These are phyloP conservation scores for Urocynchramus pylzowi DNA, from an alignment of 2,113 vertebrate genomes.

Conservation along the genomic window DNA sequence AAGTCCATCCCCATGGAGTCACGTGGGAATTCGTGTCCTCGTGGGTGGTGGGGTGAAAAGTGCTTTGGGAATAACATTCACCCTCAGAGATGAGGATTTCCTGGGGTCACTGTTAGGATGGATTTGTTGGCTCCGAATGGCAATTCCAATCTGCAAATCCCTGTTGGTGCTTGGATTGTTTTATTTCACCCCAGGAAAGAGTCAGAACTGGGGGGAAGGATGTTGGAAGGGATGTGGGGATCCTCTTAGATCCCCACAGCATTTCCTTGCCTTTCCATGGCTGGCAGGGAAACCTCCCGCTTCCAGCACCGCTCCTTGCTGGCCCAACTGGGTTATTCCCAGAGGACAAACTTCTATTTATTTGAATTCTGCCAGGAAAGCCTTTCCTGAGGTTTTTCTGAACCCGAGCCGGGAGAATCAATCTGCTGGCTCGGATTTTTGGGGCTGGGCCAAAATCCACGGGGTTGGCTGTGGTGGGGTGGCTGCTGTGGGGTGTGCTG, in stretches of 20 bases:
- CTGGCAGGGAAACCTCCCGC: fast-evolving
- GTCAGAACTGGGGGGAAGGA: not conserved
- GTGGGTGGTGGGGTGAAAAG: not conserved
- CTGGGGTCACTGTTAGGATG: not conserved
- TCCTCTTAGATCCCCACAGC: fast-evolving
- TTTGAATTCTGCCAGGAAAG: not conserved
- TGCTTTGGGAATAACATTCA: not conserved
- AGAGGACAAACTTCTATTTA: not conserved
- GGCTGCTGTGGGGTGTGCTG: fast-evolving
- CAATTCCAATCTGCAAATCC: not conserved
- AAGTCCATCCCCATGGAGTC: not conserved
- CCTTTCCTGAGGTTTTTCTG: not conserved
- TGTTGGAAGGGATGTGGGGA: not conserved
- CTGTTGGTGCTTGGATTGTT: not conserved
- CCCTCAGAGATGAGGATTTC: not conserved
- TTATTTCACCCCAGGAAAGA: not conserved
- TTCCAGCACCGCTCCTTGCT: fast-evolving
- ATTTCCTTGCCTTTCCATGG: not conserved
- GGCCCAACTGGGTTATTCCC: not conserved
- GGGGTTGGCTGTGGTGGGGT: fast-evolving
- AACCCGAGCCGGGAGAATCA: fast-evolving
- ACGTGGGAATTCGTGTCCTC: fast-evolving
- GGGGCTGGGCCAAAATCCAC: not conserved
- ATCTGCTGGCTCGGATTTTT: not conserved
- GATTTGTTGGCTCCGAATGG: not conserved